Percentiles rank a stretch among this genome's conserved stretches.
Evolutionary conservation across 2,797 vertebrate species (phyloP).

Genomic region (Microctenopoma steveboyesi): DNA sequence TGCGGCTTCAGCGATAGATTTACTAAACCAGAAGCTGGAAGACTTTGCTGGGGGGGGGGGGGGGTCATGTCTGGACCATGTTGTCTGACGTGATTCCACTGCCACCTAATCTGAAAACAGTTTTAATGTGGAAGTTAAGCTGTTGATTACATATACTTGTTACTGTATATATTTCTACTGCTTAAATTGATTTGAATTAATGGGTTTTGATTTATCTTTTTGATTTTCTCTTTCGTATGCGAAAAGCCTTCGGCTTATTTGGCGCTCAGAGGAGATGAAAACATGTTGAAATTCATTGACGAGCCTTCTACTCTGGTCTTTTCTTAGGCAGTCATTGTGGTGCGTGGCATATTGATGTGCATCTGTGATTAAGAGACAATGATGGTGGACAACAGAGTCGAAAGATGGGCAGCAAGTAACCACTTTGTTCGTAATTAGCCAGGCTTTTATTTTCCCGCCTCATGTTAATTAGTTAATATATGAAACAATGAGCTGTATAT

Average conservation of each 20-base stretch:
- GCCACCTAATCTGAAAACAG: background rate
- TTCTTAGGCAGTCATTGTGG: slow-evolving; percentile 52
- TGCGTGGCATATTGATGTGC: slow-evolving; percentile 37
- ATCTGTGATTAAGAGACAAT: slow-evolving; percentile 44
- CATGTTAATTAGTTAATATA: slow-evolving; percentile 59
- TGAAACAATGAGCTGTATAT: slow-evolving; percentile 57
- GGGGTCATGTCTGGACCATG: background rate
- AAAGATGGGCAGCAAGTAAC: slow-evolving; percentile 33
- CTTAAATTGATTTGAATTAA: background rate
- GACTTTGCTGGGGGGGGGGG: background rate
- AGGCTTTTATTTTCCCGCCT: slow-evolving; percentile 45
- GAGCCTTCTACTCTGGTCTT: slow-evolving; percentile 35
- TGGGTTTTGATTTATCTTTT: background rate
- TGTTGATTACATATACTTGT: too few species aligned
- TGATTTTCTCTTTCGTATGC: background rate
- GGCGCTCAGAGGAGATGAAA: slow-evolving; percentile 46
- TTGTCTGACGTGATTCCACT: slow-evolving; percentile 12
- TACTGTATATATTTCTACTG: too few species aligned
- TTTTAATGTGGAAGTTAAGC: background rate
- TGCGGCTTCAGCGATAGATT: too few species aligned
- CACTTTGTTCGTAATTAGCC: slow-evolving; percentile 53
- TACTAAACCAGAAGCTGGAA: background rate
- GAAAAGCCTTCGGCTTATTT: background rate
- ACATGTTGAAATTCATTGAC: slow-evolving; percentile 37
- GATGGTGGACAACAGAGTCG: slow-evolving; percentile 15